phyloP scores from a whole-genome alignment of 2,113 vertebrate genomes.

The Aspiorhynchus laticeps region DNA sequence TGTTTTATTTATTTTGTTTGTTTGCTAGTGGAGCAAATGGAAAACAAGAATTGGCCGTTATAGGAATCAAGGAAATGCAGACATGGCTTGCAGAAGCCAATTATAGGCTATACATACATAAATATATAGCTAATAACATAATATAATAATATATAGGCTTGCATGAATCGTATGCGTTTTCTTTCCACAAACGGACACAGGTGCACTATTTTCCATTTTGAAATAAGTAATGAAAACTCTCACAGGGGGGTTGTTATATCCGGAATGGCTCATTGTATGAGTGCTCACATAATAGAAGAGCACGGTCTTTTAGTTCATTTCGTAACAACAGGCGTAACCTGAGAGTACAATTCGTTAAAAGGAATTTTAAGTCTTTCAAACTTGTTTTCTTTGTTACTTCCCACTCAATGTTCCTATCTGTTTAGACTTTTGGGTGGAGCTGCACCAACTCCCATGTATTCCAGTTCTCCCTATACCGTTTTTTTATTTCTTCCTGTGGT shows the following conservation, averaged over 20 bases:
- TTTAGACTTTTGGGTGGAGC: slow-evolving; percentile 34
- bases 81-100: too few species aligned
- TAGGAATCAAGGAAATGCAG: too few species aligned
- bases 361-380: not conserved
- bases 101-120: too few species aligned
- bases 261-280: not conserved
- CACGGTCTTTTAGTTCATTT: not conserved
- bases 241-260: slow-evolving; percentile 7
- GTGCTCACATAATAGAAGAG: not conserved
- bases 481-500: slow-evolving; percentile 12
- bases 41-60: too few species aligned
- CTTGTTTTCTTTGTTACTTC: slow-evolving; percentile 1
- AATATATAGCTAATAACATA: too few species aligned
- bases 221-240: not conserved
- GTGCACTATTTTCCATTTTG: too few species aligned
- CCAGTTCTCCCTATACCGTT: not conserved
- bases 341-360: not conserved
- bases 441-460: slow-evolving; percentile 8
- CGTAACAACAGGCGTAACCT: not conserved
- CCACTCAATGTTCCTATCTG: slow-evolving; percentile 23
- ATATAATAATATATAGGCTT: too few species aligned
- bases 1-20: too few species aligned
- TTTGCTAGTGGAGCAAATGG: too few species aligned
- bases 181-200: not conserved
- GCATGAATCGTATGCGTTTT: not conserved